Conservation (phyloP, 2,113 vertebrate species). For the Dendropsophus ebraccatus region DNA sequence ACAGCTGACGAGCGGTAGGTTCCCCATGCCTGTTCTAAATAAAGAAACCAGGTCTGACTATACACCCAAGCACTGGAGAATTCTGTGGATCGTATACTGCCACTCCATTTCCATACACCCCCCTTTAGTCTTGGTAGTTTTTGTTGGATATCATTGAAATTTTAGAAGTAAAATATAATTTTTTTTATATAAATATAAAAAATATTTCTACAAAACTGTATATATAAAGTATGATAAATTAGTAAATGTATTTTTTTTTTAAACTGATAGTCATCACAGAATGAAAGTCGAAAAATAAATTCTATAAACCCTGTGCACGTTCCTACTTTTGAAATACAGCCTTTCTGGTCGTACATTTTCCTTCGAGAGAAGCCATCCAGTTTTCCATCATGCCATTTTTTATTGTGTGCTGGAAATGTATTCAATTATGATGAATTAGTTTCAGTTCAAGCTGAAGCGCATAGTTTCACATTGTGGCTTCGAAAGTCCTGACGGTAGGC, state of each 20-base stretch:
- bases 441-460: slow-evolving; percentile 40
- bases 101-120: no score
- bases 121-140: no score
- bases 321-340: neutral
- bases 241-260: neutral
- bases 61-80: no score
- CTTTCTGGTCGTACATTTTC: slow-evolving; percentile 9
- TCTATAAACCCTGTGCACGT: neutral
- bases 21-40: no score
- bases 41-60: no score
- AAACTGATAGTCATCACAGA: neutral
- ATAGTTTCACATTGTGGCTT: slow-evolving; percentile 36
- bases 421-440: slow-evolving; percentile 52
- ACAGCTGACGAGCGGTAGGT: no score
- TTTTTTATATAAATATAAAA: no score
- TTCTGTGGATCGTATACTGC: no score
- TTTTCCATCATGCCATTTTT: slow-evolving; percentile 50
- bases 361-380: neutral
- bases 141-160: no score
- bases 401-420: slow-evolving; percentile 46
- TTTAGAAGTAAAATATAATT: no score
- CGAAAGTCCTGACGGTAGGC: slow-evolving; percentile 33
- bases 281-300: neutral
- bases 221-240: neutral
- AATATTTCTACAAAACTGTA: no score